Evolutionary conservation across 2,888 invertebrate species (phyloP), one percentile per base, ranked within the genome.

Genomic region (Standfussiana lucernea): DNA sequence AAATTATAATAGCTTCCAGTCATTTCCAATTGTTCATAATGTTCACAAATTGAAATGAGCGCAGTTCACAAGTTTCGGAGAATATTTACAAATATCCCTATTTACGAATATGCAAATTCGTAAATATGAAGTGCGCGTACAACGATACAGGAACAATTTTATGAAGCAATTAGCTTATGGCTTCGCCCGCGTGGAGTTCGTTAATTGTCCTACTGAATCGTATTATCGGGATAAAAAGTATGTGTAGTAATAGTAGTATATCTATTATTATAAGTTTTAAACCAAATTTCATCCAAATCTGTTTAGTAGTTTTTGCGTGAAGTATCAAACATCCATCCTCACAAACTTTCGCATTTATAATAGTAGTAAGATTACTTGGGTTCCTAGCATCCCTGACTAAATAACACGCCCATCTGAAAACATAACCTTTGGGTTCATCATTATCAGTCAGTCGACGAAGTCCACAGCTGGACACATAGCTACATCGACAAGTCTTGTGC

Each of bases 81-180:
- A 53, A 8, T 79, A 79, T 79, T 83, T 79, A 83, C 67, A 79
- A 83, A 83, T 62, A 66, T 61, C 61, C 21, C 21, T 53, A n/a
- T 37, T 67, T 45, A 62, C 53, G 66, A 68, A 40, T 78, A 56
- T 75, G 82, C 37, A 53, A 53, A 74, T 82, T 53, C 32, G 45
- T 53, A 75, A 64, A 82, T 81, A 62, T 45, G 15, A 45, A 81
- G 15, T 45, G 24, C 24, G 42, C 6, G 28, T 35, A 47, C 80
- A 40, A 47, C 40, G n/a, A 72, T 24, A 32, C 37, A 40, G 5
- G n/a, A 56, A 40, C 72, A 50, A 35, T 77, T 47, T 47, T 4
- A 47, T 50, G 24, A 21, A 42, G 21, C 18, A 73, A 73, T 21
- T 35, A 21, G 21, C 61, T 61, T 35, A 35, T 21, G 32, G 4